Evolutionary conservation across 2,797 vertebrate genomes (phyloP), one percentile per base, ranked within the genome.

Genomic region (Nannoperca australis): DNA sequence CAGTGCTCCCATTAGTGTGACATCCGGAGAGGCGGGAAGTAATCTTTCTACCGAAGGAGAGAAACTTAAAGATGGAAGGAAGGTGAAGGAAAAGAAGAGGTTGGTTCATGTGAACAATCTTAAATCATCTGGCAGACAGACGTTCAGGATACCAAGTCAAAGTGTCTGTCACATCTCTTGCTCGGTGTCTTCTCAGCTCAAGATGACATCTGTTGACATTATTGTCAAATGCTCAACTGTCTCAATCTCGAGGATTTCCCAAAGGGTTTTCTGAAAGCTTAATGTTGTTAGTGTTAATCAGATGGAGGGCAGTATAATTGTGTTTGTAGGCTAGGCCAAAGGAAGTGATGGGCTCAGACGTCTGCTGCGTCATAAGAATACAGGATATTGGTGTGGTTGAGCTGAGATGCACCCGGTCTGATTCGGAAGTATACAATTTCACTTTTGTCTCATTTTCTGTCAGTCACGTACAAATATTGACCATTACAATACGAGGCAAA

Each of bases 1-100:
- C 58, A 18, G 65, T 53, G 63, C 67, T 76, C 42, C 79, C 60
- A 83, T 84, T 76, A 85, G 53, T 61, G 45, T 74, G 80, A 82
- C 81, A 80, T 75, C 30, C 54, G 12, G 6, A 30, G 63, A 64
- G 77, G 66, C 76, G 51, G 69, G 45, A 55, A 24, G 20, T 36
- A 11, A 32, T 72, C 40, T 59, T n/a, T 40, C 24, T 10, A 4
- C 53, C 66, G 47, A 62, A 22, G 1, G 55, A 78, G 63, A 70
- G 53, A 40, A 74, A 79, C 51, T 42, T 11, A 22, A 11, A 20
- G 11, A 22, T 40, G 32, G 20, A 66, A 30, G 22, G 30, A 42
- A 56, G 34, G 63, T 32, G 27, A 45, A 54, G 17, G 18, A 38
- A 38, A 60, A 22, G 20, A 30, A 32, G 36, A 32, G n/a, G 11